These are phyloP conservation scores for Acanthis flammea DNA, from an alignment of 2,797 vertebrate genomes.

Conservation along the genomic window DNA sequence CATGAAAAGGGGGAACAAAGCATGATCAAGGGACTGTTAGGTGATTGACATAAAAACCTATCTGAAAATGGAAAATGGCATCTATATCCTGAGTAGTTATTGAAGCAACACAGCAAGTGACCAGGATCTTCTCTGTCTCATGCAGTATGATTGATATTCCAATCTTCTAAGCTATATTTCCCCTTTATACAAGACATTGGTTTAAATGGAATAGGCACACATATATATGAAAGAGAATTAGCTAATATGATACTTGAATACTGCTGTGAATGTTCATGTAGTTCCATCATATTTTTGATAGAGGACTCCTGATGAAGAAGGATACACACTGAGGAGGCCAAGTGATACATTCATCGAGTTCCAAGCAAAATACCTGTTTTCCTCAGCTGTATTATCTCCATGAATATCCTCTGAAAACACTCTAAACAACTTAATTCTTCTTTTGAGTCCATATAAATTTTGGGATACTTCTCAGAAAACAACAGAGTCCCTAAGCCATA, in stretches of 20 bases:
- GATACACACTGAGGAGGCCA: background rate
- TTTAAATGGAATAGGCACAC: background rate
- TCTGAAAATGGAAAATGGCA: background rate
- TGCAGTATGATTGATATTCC: background rate
- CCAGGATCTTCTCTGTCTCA: background rate
- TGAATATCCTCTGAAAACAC: background rate
- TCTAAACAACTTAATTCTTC: background rate
- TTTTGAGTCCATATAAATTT: background rate
- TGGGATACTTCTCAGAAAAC: background rate
- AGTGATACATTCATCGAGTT: background rate
- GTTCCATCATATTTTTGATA: background rate
- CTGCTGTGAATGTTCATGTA: background rate
- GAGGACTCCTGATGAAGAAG: background rate
- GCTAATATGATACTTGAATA: background rate
- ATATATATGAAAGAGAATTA: background rate
- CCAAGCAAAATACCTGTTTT: background rate
- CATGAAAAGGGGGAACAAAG: background rate
- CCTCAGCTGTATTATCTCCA: background rate
- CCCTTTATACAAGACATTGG: background rate
- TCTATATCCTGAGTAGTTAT: background rate
- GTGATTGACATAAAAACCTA: background rate
- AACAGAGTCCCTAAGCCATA: background rate
- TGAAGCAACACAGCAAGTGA: background rate
- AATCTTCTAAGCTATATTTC: background rate
- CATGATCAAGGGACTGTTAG: background rate